Conservation (phyloP, 2,797 vertebrate species). For the Manis javanica region DNA sequence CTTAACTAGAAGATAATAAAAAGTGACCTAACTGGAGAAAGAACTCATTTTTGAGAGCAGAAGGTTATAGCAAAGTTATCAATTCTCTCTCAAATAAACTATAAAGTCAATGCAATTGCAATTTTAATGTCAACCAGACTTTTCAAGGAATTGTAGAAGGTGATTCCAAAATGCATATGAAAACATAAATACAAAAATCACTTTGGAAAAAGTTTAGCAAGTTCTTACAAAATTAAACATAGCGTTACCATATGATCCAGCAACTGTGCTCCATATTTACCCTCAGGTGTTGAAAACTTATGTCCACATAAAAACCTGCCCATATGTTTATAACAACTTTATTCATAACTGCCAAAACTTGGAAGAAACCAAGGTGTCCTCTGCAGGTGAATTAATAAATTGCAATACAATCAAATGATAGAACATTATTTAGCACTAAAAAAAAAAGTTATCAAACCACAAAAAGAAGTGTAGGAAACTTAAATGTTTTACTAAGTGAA, state of each 20-base stretch:
- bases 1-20: constrained; percentile 5
- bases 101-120: not conserved
- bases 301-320: not conserved
- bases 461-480: not conserved
- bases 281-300: not conserved
- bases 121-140: not conserved
- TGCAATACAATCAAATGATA: not conserved
- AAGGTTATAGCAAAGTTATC: not conserved
- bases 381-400: not conserved
- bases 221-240: not conserved
- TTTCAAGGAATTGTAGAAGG: not conserved
- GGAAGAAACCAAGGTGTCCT: not conserved
- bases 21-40: not conserved
- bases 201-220: not conserved
- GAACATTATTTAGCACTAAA: not conserved
- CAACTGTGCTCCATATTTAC: not conserved
- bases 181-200: not conserved
- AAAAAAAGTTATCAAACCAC: not conserved
- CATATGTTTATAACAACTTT: not conserved
- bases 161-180: not conserved
- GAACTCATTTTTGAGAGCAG: not conserved
- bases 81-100: not conserved
- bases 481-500: no score
- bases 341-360: not conserved
- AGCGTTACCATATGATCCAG: not conserved